Conservation (phyloP, 35 echinoderm and acorn worm genomes). For the Hemicentrotus pulcherrimus region DNA sequence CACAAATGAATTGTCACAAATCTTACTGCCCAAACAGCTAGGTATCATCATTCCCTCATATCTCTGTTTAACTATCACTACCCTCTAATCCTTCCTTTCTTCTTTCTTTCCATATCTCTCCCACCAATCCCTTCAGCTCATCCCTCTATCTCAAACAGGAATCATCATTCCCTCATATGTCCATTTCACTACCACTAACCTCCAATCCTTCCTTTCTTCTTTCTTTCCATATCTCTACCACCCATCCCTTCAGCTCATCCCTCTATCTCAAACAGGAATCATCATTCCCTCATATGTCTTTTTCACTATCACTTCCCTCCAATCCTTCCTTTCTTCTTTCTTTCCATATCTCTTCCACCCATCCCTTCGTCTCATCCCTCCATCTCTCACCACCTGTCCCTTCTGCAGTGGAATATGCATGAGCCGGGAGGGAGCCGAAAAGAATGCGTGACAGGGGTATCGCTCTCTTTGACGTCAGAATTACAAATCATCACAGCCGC, state of each 20-base stretch:
- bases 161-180: background rate
- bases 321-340: background rate
- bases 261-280: background rate
- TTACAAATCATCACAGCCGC: background rate
- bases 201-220: background rate
- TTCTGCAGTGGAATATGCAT: conserved; percentile 24
- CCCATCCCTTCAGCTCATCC: background rate
- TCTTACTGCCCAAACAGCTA: background rate
- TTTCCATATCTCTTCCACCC: background rate
- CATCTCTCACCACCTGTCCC: background rate
- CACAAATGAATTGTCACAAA: too few species aligned
- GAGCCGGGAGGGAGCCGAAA: background rate
- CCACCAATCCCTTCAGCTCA: background rate
- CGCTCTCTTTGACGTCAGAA: conserved; percentile 25
- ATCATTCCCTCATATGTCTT: background rate
- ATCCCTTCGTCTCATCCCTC: background rate
- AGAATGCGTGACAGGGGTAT: background rate
- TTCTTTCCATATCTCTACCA: background rate
- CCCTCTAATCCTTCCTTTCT: background rate
- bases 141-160: background rate
- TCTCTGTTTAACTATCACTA: background rate
- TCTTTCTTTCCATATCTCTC: background rate
- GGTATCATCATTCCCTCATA: background rate
- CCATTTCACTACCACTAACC: background rate
- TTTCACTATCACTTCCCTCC: background rate